Base-by-base conservation (phyloP, 2,888 invertebrate genomes). In the Mellilla xanthometata region DNA sequence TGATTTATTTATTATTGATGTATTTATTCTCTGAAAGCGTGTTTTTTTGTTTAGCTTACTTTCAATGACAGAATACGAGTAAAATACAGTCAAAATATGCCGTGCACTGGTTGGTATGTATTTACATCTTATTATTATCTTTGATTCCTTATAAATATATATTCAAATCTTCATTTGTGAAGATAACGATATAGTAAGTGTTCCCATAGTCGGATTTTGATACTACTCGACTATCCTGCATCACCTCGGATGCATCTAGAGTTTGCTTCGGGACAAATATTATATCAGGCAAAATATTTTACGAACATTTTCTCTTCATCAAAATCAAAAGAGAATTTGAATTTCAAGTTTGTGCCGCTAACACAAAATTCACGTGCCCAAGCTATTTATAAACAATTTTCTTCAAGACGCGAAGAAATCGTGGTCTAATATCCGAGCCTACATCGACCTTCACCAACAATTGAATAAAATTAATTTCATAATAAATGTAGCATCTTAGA, bases 131-230 rank as follows among this genome's bases (percentile, higher is more conserved):
- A 60, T 39, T 51, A 57, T 53, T 55, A 60, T 65, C 57, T 59
- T 62, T 62, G 58, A 55, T 53, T 50, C 49, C 53, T 54, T 55
- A 58, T 59, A 27, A 29, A 52, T 46, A 69, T 60, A 73, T 65
- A 72, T 66, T 62, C 67, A 67, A 82, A 79, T 83, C 86, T 76
- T 79, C 84, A 85, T 82, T 80, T 81, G 64, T 82, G 81, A 67
- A 82, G 84, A 85, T 84, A 84, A 83, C 81, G 65, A 72, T 73
- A 70, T 65, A 59, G 62, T 67, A 62, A 65, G 66, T 79, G 78
- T 71, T 79, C 76, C 77, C 79, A 70, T 58, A 56, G 68, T 71
- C 63, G 64, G 58, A 6, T 9, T 29, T 30, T 12, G 0, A 23
- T 13, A 39, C 11, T 44, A 56, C 52, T 56, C 70, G 55, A 62